A percentile compares a stretch with the other conserved stretches of the same genome.
Evolutionary conservation across 2,888 invertebrate species (phyloP).

Genomic region (Drosophila kuntzei): DNA sequence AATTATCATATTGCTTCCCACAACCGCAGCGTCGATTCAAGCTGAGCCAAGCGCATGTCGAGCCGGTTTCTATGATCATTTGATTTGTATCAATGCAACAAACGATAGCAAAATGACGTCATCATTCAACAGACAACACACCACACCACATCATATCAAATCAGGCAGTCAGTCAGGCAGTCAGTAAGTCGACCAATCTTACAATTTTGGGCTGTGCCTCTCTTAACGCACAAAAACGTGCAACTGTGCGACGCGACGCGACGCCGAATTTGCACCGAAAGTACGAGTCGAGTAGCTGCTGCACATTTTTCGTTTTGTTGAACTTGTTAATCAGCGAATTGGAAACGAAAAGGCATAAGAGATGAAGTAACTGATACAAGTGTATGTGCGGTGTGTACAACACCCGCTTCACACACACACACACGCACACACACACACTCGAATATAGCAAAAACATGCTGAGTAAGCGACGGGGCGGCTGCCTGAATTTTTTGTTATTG

Average conservation of each 20-base stretch:
- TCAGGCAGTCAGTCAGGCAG: constrained; percentile 10
- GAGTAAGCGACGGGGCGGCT: constrained; percentile 39
- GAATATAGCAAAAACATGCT: constrained; percentile 5
- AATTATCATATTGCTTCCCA: constrained; percentile 67
- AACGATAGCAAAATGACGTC: constrained; percentile 46
- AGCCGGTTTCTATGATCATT: constrained; percentile 40
- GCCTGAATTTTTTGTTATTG: constrained; percentile 35
- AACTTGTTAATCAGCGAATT: constrained; percentile 82
- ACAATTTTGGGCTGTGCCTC: constrained; percentile 41
- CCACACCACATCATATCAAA: constrained; percentile 25
- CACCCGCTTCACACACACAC: constrained; percentile 28
- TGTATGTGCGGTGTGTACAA: constrained; percentile 33
- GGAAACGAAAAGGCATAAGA: constrained; percentile 78
- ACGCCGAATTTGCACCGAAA: constrained; percentile 71
- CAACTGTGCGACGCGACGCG: constrained; percentile 50
- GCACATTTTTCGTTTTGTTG: constrained; percentile 69
- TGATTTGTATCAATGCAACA: constrained; percentile 49
- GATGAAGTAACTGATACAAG: constrained; percentile 72
- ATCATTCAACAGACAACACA: constrained; percentile 24
- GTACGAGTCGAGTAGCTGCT: constrained; percentile 33
- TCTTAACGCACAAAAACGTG: constrained; percentile 67
- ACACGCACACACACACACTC: constrained; percentile 2
- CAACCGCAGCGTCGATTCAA: constrained; percentile 15
- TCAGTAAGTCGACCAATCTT: constrained; percentile 27
- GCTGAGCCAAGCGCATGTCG: constrained; percentile 6